These are phyloP conservation scores for Phenacoccus solenopsis DNA, from an alignment of 1,140 invertebrate genomes.

Conservation along the genomic window DNA sequence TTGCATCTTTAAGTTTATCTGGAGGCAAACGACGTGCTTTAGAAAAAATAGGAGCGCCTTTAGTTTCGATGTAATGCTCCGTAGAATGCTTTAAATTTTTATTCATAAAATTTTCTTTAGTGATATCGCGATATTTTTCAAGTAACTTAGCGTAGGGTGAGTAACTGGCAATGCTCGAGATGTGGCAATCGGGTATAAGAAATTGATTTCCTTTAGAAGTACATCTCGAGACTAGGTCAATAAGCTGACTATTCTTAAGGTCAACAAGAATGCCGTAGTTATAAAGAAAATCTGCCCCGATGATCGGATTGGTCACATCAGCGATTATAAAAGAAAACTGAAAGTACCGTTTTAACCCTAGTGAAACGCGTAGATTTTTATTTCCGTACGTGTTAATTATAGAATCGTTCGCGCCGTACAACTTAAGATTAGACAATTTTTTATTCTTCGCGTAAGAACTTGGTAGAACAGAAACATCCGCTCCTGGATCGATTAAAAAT, in stretches of 20 bases:
- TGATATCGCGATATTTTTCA: not conserved
- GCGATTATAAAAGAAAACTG: slow-evolving; percentile 10
- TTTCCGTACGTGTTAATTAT: slow-evolving; percentile 8
- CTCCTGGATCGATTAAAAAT: slow-evolving; percentile 4
- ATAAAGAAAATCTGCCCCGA: slow-evolving; percentile 12
- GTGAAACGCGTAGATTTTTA: not conserved
- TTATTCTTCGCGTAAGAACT: not conserved
- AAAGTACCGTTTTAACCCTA: not conserved
- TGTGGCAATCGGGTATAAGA: not conserved
- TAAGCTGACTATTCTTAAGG: slow-evolving; percentile 1
- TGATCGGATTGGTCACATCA: not conserved
- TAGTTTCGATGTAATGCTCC: slow-evolving; percentile 23
- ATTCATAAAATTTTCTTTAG: not conserved
- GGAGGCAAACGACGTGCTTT: slow-evolving; percentile 32
- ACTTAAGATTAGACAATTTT: not conserved
- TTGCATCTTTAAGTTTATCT: slow-evolving; percentile 13
- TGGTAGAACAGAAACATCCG: not conserved
- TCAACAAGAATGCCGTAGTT: slow-evolving; percentile 10
- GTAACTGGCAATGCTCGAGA: not conserved
- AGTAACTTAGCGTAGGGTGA: not conserved
- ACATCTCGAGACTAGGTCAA: not conserved
- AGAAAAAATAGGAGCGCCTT: slow-evolving; percentile 31
- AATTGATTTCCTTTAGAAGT: not conserved
- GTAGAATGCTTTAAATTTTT: not conserved
- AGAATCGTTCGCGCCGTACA: slow-evolving; percentile 5